phyloP scores from a whole-genome alignment of 1,140 invertebrate genomes.

The Maconellicoccus hirsutus region DNA sequence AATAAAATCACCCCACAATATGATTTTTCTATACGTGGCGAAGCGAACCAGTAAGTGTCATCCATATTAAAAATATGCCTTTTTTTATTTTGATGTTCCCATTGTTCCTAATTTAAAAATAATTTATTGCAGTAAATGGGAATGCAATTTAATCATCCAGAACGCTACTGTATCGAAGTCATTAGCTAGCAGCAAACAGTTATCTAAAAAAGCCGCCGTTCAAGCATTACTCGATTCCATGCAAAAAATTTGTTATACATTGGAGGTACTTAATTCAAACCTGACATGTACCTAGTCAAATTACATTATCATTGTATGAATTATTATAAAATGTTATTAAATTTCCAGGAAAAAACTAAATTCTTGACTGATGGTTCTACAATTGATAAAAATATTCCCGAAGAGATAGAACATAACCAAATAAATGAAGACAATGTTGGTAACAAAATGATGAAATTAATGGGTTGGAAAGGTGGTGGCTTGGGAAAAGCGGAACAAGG shows the following conservation, averaged over 20 bases:
- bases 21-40: neutral
- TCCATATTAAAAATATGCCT: no score
- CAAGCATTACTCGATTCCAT: neutral
- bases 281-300: no score
- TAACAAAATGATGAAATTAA: conserved; percentile 26
- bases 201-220: neutral
- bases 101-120: neutral
- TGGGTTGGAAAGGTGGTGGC: conserved; percentile 26
- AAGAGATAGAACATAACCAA: neutral
- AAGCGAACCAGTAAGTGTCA: neutral
- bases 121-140: conserved; percentile 1
- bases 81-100: neutral
- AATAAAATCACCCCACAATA: neutral
- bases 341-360: conserved; percentile 17
- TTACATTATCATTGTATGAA: no score
- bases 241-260: conserved; percentile 8
- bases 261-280: no score
- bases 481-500: conserved; percentile 25
- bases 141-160: neutral
- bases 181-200: neutral
- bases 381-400: neutral
- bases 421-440: conserved; percentile 14
- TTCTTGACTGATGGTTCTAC: neutral
- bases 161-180: neutral
- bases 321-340: no score